A percentile compares a stretch with the other conserved stretches of the same genome.
Evolutionary conservation across 1,140 invertebrate species (phyloP).

Genomic region (Sarcophaga peregrina): DNA sequence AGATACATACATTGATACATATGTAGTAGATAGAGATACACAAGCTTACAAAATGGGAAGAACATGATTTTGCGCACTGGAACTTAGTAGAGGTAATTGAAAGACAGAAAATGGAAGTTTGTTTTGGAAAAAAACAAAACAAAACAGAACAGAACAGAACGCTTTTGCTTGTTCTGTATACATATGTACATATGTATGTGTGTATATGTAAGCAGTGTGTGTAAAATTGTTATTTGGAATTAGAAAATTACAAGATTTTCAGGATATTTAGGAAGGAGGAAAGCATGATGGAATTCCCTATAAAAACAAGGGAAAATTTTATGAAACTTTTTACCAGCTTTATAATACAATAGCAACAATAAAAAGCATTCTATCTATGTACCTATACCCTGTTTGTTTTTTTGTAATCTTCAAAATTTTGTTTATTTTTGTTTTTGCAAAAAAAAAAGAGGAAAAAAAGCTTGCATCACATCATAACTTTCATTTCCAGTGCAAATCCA

Average conservation of each 20-base stretch:
- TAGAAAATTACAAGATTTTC: constrained; percentile 11
- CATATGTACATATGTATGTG: too few species aligned
- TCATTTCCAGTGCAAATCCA: constrained; percentile 54
- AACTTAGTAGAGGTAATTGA: neutral
- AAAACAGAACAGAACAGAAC: too few species aligned
- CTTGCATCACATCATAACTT: constrained; percentile 49
- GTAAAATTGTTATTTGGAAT: neutral
- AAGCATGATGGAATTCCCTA: too few species aligned
- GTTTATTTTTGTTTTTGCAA: neutral
- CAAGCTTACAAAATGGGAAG: neutral
- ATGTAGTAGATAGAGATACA: neutral
- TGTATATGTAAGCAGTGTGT: too few species aligned
- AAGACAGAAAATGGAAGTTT: neutral
- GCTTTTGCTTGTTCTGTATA: neutral
- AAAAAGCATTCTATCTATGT: too few species aligned
- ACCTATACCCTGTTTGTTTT: too few species aligned
- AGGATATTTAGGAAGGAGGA: neutral
- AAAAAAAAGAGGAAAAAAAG: neutral
- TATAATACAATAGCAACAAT: too few species aligned
- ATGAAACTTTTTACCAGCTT: too few species aligned
- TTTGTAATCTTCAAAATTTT: too few species aligned
- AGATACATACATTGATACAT: too few species aligned
- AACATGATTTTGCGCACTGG: constrained; percentile 28
- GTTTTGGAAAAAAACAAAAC: too few species aligned
- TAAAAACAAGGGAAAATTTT: too few species aligned